Base-by-base conservation (phyloP, 2,797 vertebrate species). In the Pseudochaenichthys georgianus region DNA sequence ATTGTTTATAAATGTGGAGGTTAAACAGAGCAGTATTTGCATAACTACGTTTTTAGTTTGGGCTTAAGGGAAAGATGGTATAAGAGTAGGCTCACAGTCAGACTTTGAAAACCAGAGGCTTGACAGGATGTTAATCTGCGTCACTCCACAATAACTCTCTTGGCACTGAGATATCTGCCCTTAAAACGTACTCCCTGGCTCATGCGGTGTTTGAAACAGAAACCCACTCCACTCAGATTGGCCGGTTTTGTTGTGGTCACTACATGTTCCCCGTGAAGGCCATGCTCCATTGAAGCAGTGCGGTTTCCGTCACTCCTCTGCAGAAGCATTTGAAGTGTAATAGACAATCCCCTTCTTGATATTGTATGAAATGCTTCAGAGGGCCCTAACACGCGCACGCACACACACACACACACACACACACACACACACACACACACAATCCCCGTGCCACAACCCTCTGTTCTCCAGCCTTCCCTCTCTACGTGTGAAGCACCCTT, bases 401-500 rank as follows among this genome's bases (percentile, higher is more conserved):
- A 45, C 50, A 58, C 45, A 59, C 21, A 74, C 43, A 53, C 53
- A 52, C 2, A 52, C 12, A 53, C 28, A 46, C 9, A 62, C 17
- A 15, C n/a, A 45, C 50, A 70, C 34, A 58, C 23, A 21, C 21
- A 63, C 21, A 64, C 19, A 45, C 46, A 64, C 34, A n/a, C 31
- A 28, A 8, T 62, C 17, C 15, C n/a, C 9, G 1, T 46, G 67
- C 57, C 19, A 23, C 42, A 52, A 46, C 62, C 70, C 73, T 78
- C 53, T 57, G 50, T 65, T 57, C 65, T 68, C 55, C 66, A 70
- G 75, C 70, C 72, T 59, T 57, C 63, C 67, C 68, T 64, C 82
- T 86, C 59, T 54, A 63, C 65, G 66, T 67, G 81, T 84, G 54
- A 80, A 77, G 70, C 70, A 77, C 80, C 74, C 83, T 86, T 82